These are phyloP conservation scores for Microctenopoma lineatum DNA, from an alignment of 2,797 vertebrate genomes.

Conservation along the genomic window DNA sequence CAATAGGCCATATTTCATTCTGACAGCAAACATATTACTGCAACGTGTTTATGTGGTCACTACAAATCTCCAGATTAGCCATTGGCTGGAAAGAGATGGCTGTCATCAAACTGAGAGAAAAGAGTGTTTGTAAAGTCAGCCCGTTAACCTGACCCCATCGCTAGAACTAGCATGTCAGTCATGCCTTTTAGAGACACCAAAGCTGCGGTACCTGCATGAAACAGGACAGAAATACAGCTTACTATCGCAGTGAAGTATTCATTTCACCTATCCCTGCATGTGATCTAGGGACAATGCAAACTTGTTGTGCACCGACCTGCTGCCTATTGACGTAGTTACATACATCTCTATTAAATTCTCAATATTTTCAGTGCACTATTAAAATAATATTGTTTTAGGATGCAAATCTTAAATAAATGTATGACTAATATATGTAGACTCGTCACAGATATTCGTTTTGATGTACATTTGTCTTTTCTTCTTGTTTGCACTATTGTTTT, in stretches of 20 bases:
- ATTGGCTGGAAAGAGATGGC: slow-evolving; percentile 32
- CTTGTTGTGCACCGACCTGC: neutral
- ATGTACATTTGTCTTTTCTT: too few relatives aligned
- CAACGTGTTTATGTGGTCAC: slow-evolving; percentile 48
- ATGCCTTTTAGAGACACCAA: slow-evolving; percentile 12
- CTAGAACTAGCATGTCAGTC: slow-evolving; percentile 29
- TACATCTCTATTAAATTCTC: neutral
- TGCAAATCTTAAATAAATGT: too few relatives aligned
- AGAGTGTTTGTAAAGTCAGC: slow-evolving; percentile 34
- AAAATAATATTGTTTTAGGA: too few relatives aligned
- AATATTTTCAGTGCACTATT: neutral
- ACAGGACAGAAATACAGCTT: neutral
- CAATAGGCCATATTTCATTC: slow-evolving; percentile 55
- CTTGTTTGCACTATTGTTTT: too few relatives aligned
- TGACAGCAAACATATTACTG: slow-evolving; percentile 62
- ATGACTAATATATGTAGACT: too few relatives aligned
- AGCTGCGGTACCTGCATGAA: slow-evolving; percentile 10
- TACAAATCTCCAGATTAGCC: slow-evolving; percentile 63
- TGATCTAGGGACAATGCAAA: neutral
- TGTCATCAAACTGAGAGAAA: slow-evolving; percentile 29
- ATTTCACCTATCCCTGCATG: neutral
- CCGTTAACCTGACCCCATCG: slow-evolving; percentile 45
- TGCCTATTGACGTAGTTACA: neutral
- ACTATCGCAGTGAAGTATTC: neutral
- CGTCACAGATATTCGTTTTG: too few relatives aligned